phyloP scores from a whole-genome alignment of 2,797 vertebrate species.

The Falco peregrinus region DNA sequence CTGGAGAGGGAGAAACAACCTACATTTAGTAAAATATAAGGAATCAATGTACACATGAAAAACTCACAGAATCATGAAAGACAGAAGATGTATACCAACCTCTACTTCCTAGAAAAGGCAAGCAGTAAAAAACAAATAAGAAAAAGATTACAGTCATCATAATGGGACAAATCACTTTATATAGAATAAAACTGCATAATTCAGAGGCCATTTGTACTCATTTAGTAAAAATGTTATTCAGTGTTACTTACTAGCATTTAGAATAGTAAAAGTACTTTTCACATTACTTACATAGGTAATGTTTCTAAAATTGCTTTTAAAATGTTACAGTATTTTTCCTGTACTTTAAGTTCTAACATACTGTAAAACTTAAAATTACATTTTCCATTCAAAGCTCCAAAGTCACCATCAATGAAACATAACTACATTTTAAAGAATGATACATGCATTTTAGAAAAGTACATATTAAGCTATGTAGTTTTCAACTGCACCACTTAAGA shows the following conservation, averaged over 20 bases:
- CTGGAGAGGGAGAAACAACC: constrained; percentile 79
- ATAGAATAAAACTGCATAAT: constrained; percentile 12
- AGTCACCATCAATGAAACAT: background rate
- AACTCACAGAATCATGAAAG: constrained; percentile 53
- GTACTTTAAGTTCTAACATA: background rate
- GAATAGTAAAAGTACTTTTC: background rate
- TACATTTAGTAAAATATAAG: constrained; percentile 38
- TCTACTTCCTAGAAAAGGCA: constrained; percentile 90
- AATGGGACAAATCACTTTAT: constrained; percentile 13
- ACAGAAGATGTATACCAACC: constrained; percentile 87
- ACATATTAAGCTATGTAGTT: background rate
- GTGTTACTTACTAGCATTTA: background rate
- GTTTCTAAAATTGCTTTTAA: background rate
- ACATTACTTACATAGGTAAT: background rate
- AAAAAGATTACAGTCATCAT: constrained; percentile 75
- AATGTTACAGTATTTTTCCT: background rate
- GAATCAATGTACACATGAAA: constrained; percentile 3
- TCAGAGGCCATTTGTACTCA: background rate
- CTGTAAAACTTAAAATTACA: background rate
- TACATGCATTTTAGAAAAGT: background rate
- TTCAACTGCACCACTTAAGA: background rate
- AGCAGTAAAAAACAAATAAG: constrained; percentile 82
- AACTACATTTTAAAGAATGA: background rate
- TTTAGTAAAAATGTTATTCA: background rate
- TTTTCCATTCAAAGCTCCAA: background rate